A percentile compares a stretch with the other conserved stretches of the same genome.
phyloP scores from a whole-genome alignment of 2,797 vertebrate species.

The Octomys mimax region DNA sequence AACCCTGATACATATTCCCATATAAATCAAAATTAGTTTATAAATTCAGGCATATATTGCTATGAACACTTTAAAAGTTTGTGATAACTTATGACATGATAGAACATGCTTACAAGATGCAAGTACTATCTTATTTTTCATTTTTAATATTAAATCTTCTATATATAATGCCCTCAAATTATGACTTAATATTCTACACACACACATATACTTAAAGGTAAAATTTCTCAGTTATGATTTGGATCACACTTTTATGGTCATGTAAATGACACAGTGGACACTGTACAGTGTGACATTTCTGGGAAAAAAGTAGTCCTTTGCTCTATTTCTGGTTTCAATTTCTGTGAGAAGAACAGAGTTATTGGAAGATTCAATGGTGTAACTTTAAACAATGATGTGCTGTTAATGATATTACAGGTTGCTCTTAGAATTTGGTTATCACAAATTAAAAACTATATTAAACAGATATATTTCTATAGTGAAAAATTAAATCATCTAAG shows the following conservation, averaged over 20 bases:
- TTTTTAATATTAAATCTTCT: conserved; percentile 27
- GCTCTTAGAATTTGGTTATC: background rate
- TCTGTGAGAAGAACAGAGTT: conserved; percentile 35
- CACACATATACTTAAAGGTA: conserved; percentile 36
- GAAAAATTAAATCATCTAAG: conserved; percentile 38
- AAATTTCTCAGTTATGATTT: conserved; percentile 44
- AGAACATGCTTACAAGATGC: background rate
- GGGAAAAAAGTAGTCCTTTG: conserved; percentile 1
- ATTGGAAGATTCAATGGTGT: background rate
- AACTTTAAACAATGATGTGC: conserved; percentile 30
- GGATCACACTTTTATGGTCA: background rate
- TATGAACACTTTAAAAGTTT: background rate
- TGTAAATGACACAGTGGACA: conserved; percentile 5
- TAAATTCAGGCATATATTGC: conserved; percentile 39
- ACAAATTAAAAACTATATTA: conserved; percentile 6
- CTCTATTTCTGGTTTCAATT: conserved; percentile 38
- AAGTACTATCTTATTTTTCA: conserved; percentile 16
- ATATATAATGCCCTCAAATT: background rate
- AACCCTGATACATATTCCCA: conserved; percentile 21
- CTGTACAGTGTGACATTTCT: background rate
- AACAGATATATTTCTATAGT: conserved; percentile 30
- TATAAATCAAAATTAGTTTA: conserved; percentile 41
- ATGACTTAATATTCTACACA: conserved; percentile 58
- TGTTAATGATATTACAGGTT: conserved; percentile 31
- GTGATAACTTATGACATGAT: background rate